Conservation (phyloP, 2,888 invertebrate species). For the Callyntrura sp. region DNA sequence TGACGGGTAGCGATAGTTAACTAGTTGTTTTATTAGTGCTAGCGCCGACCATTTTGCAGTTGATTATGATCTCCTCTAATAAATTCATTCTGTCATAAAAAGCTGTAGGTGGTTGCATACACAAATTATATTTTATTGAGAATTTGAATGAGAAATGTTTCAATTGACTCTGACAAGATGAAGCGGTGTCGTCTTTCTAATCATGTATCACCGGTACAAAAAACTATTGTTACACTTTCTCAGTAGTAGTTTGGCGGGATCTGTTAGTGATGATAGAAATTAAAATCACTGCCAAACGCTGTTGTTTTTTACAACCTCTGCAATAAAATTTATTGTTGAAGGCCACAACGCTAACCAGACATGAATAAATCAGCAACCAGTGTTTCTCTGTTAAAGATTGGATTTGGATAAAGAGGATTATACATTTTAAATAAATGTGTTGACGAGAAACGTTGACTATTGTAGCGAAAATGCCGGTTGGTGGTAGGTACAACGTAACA, state of each 20-base stretch:
- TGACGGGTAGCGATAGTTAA: too few relatives aligned
- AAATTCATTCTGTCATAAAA: too few relatives aligned
- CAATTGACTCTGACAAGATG: background rate
- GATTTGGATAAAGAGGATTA: too few relatives aligned
- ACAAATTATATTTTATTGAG: background rate
- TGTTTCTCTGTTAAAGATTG: too few relatives aligned
- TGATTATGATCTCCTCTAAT: too few relatives aligned
- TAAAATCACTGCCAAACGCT: conserved; percentile 5
- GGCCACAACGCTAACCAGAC: background rate
- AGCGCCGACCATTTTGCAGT: too few relatives aligned
- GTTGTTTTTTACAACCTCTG: background rate
- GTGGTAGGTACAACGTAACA: too few relatives aligned
- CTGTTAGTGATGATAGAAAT: background rate
- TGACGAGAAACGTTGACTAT: too few relatives aligned
- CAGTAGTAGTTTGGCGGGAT: background rate
- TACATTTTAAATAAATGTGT: too few relatives aligned
- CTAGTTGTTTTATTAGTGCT: too few relatives aligned
- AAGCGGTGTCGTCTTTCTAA: background rate
- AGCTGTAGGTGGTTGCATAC: background rate
- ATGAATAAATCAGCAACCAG: too few relatives aligned
- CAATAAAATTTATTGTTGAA: conserved; percentile 19
- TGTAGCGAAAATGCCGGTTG: too few relatives aligned
- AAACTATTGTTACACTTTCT: conserved; percentile 2
- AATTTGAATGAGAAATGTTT: conserved; percentile 13
- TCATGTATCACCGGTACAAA: conserved; percentile 5